Evolutionary conservation across 2,888 invertebrate species (phyloP).

Genomic region (Harpalus rufipes): DNA sequence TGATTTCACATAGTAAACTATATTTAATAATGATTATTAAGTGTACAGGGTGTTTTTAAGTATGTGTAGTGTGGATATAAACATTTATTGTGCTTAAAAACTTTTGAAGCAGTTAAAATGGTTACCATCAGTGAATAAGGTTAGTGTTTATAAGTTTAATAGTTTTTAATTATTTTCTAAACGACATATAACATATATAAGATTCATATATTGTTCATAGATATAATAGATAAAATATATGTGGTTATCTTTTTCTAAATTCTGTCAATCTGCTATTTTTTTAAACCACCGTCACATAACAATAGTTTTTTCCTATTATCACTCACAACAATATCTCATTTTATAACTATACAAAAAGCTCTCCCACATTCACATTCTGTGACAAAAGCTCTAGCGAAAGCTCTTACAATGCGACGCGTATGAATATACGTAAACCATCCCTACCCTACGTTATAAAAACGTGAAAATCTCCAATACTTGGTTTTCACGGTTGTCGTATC

Average conservation of each 20-base stretch:
- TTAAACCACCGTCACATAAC: too few relatives aligned
- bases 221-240: too few relatives aligned
- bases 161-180: not conserved
- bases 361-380: too few relatives aligned
- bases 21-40: not conserved
- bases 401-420: constrained; percentile 9
- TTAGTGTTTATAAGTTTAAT: not conserved
- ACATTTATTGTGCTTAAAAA: not conserved
- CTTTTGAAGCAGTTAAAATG: not conserved
- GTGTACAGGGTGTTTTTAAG: not conserved
- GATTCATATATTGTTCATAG: too few relatives aligned
- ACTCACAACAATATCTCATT: too few relatives aligned
- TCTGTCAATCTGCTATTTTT: too few relatives aligned
- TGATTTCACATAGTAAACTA: not conserved
- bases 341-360: too few relatives aligned
- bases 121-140: not conserved
- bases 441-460: not conserved
- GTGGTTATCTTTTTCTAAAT: too few relatives aligned
- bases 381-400: not conserved
- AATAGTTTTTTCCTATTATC: too few relatives aligned
- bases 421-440: constrained; percentile 14
- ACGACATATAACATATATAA: too few relatives aligned
- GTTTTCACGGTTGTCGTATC: constrained; percentile 50
- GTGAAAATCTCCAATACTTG: constrained; percentile 31
- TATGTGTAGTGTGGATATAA: not conserved